phyloP scores from a whole-genome alignment of 2,797 vertebrate genomes.

The Mallotus villosus region DNA sequence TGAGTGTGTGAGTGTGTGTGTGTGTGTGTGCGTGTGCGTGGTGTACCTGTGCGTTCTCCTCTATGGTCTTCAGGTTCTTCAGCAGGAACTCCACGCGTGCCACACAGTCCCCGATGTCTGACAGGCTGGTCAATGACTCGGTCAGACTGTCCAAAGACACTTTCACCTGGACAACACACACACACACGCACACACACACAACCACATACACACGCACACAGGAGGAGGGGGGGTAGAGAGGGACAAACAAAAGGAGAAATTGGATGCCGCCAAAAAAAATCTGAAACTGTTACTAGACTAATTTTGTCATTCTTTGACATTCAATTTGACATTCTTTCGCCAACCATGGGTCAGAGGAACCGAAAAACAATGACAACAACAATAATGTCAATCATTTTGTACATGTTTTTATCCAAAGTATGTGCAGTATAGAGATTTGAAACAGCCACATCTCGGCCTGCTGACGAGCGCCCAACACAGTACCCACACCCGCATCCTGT shows the following conservation, averaged over 20 bases:
- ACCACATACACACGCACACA: slow-evolving; percentile 15
- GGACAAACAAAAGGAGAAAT: neutral
- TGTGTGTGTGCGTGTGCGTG: slow-evolving; percentile 10
- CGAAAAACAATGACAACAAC: too few relatives aligned
- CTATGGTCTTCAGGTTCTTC: slow-evolving; percentile 81
- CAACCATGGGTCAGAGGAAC: too few relatives aligned
- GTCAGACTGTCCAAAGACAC: slow-evolving; percentile 79
- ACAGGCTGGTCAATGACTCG: slow-evolving; percentile 75
- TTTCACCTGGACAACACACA: slow-evolving; percentile 78
- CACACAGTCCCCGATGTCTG: slow-evolving; percentile 82
- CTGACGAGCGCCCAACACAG: too few relatives aligned
- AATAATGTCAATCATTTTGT: too few relatives aligned
- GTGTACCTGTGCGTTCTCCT: slow-evolving; percentile 87
- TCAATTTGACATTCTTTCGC: too few relatives aligned
- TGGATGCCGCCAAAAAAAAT: too few relatives aligned
- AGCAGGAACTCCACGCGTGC: slow-evolving; percentile 82
- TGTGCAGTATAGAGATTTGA: neutral
- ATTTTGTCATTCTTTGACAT: too few relatives aligned
- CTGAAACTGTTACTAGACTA: too few relatives aligned
- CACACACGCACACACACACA: slow-evolving; percentile 15
- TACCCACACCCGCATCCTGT: too few relatives aligned
- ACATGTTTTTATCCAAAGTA: too few relatives aligned
- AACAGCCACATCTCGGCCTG: neutral
- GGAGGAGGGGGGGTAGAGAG: neutral
- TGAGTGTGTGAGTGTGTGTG: slow-evolving; percentile 1